Conservation (phyloP, 2,888 invertebrate genomes). For the Xestia c-nigrum region DNA sequence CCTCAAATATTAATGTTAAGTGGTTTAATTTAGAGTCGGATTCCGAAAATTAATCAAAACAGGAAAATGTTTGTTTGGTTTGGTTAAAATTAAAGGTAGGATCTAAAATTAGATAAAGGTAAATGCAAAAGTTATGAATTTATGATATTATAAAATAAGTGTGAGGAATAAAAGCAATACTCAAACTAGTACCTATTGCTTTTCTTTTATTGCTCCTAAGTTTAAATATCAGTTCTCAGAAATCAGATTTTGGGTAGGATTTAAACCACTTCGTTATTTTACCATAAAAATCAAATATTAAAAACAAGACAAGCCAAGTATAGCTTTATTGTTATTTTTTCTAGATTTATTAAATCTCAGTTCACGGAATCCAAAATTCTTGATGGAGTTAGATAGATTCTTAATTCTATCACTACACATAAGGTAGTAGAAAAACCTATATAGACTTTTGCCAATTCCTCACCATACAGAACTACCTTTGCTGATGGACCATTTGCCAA, state of each 20-base stretch:
- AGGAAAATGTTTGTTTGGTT: constrained; percentile 7
- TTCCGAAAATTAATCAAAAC: constrained; percentile 41
- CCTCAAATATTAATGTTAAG: constrained; percentile 19
- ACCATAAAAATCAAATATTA: neutral
- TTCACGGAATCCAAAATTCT: neutral
- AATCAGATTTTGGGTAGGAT: neutral
- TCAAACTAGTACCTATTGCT: neutral
- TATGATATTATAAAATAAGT: neutral
- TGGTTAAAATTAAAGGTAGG: constrained; percentile 16
- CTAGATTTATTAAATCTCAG: neutral
- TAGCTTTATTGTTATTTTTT: neutral
- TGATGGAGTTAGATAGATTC: neutral
- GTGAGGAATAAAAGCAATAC: neutral
- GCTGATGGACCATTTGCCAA: neutral
- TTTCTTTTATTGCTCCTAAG: neutral
- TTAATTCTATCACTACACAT: neutral
- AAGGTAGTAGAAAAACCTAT: neutral
- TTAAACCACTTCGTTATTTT: neutral
- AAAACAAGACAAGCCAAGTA: neutral
- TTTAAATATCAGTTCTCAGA: neutral
- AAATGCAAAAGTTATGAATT: neutral
- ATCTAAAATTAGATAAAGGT: neutral
- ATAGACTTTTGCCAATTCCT: neutral
- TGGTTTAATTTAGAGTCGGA: constrained; percentile 28
- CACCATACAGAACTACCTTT: neutral